A percentile compares a stretch with the other conserved stretches of the same genome.
phyloP scores from a whole-genome alignment of 2,797 vertebrate genomes.

The Thalassophryne amazonica region DNA sequence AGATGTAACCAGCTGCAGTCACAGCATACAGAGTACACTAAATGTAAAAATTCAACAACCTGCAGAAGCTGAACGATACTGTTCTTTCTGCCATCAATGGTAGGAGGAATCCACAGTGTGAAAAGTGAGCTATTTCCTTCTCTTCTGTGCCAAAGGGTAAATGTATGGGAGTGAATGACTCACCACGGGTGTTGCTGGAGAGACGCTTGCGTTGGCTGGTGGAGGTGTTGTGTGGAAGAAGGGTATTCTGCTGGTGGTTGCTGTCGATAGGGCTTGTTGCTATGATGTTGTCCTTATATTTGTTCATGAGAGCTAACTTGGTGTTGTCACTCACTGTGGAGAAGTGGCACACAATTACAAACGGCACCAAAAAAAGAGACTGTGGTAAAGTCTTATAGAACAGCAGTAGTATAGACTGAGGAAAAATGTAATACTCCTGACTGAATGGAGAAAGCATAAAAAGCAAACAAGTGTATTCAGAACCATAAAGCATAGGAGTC shows the following conservation, averaged over 20 bases:
- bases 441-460: not conserved
- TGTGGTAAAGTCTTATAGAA: too few relatives aligned
- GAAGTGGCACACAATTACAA: constrained; percentile 32
- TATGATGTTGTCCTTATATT: constrained; percentile 99
- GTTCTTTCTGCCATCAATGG: not conserved
- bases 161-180: constrained; percentile 35
- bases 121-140: not conserved
- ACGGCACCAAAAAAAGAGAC: too few relatives aligned
- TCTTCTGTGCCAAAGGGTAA: not conserved
- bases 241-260: constrained; percentile 94
- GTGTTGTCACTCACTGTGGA: constrained; percentile 89
- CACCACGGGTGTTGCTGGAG: constrained; percentile 95
- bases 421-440: not conserved
- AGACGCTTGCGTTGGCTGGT: constrained; percentile 95
- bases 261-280: constrained; percentile 94
- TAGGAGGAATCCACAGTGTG: not conserved
- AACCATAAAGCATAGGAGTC: not conserved
- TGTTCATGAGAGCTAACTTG: constrained; percentile 98
- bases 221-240: constrained; percentile 92
- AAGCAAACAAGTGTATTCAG: not conserved
- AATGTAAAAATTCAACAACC: not conserved
- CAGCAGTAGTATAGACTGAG: not conserved
- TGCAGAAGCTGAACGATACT: not conserved
- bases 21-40: too few relatives aligned
- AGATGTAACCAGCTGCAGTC: too few relatives aligned